Conservation (phyloP, 1,140 invertebrate species). For the Phymastichus coffea region DNA sequence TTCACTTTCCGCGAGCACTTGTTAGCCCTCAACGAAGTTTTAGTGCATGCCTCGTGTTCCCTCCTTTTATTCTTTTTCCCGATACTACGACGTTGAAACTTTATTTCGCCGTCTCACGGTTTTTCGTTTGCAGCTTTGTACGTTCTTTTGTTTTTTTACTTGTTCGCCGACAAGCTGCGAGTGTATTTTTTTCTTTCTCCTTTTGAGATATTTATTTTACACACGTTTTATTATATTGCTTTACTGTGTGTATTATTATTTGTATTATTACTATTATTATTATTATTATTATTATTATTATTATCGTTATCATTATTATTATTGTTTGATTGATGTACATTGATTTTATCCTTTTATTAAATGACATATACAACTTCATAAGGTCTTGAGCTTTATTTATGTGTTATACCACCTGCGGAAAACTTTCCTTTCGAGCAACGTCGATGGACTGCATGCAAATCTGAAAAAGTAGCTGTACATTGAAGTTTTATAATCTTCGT, state of each 20-base stretch:
- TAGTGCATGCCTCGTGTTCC: slow-evolving; percentile 6
- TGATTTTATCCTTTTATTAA: slow-evolving; percentile 51
- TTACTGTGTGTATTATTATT: slow-evolving; percentile 45
- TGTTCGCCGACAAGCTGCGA: background rate
- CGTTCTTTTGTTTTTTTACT: background rate
- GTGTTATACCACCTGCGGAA: slow-evolving; percentile 44
- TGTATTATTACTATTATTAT: slow-evolving; percentile 6
- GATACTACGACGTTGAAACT: background rate
- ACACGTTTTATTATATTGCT: slow-evolving; percentile 31
- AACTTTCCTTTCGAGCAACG: slow-evolving; percentile 39
- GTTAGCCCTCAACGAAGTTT: slow-evolving; percentile 8
- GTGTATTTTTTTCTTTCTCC: background rate
- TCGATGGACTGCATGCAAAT: no score
- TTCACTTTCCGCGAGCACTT: background rate
- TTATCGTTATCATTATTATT: slow-evolving; percentile 11
- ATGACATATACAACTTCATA: slow-evolving; percentile 50
- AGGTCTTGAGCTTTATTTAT: slow-evolving; percentile 52
- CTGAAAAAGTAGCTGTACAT: no score
- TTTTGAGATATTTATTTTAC: background rate
- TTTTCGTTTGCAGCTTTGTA: background rate
- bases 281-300: slow-evolving; percentile 7
- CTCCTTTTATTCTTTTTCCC: slow-evolving; percentile 4
- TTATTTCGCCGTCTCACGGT: background rate
- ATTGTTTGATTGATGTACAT: slow-evolving; percentile 42
- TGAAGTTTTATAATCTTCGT: no score